Conservation (phyloP, 2,888 invertebrate genomes). For the Cylloceria caligata region DNA sequence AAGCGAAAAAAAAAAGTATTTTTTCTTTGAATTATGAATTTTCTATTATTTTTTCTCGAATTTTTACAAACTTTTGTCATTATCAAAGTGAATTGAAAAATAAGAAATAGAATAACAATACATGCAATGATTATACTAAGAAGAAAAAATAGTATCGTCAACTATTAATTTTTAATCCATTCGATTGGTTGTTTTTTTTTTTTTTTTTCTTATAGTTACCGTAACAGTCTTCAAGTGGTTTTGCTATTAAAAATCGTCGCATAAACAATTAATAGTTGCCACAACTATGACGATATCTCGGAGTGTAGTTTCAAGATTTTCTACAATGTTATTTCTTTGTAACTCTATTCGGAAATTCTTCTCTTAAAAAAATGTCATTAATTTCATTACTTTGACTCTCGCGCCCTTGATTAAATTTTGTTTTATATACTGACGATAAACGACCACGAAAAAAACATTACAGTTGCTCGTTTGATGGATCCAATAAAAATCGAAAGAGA, state of each 20-base stretch:
- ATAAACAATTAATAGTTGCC: no score
- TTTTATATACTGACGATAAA: constrained; percentile 39
- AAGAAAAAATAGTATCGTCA: no score
- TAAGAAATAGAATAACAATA: not conserved
- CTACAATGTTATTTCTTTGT: not conserved
- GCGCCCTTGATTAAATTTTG: constrained; percentile 25
- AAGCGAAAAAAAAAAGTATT: not conserved
- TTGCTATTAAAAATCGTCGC: no score
- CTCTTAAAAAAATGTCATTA: not conserved
- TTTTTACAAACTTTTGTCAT: not conserved
- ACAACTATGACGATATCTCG: no score
- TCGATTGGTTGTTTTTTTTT: no score
- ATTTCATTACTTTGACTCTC: constrained; percentile 7
- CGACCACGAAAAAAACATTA: constrained; percentile 8
- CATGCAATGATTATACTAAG: not conserved
- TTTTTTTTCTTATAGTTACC: no score
- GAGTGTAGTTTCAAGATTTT: not conserved
- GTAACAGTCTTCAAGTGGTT: no score
- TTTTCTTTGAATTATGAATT: not conserved
- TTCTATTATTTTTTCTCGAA: not conserved
- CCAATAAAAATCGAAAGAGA: constrained; percentile 54
- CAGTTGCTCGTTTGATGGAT: constrained; percentile 38
- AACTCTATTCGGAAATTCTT: not conserved
- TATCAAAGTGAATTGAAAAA: not conserved
- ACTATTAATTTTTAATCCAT: no score